Evolutionary conservation across 2,888 invertebrate species (phyloP), one percentile per base, ranked within the genome.

Genomic region (Zhengitettix transpicula): DNA sequence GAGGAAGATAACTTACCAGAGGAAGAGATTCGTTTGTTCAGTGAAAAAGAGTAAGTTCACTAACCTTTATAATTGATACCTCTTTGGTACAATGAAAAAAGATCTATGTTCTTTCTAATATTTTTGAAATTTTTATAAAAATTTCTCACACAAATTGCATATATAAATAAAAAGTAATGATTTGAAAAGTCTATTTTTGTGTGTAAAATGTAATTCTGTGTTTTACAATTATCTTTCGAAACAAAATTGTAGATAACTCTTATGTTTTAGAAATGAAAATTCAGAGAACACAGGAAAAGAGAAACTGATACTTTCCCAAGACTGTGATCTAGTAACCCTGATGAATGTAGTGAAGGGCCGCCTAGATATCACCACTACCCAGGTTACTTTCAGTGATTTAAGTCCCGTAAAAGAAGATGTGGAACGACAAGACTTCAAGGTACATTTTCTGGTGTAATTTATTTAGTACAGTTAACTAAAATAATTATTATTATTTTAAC

Each of bases 291-390:
- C 72, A 28, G 77, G 77, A 0, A 73, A 77, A 63, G 81, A 81
- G 67, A 81, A 81, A 67, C 71, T 79, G 58, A 73, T 81, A 16
- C 73, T 81, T 59, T 75, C 78, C 10, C 81, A 81, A 67, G 80
- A 81, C 55, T 82, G 82, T 68, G 80, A 82, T 65, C 71, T 82
- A 14, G 77, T 82, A 42, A 81, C 81, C 0, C 68, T 82, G 54
- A 79, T 79, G 75, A 78, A 78, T 55, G 77, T 78, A 62, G 75
- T 81, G 40, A 78, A 78, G 69, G 82, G 82, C 44, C 75, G 78
- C 54, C 74, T 82, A 42, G 82, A 83, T 70, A 75, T 82, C 62
- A 81, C 81, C 60, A 80, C 78, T 58, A 77, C 75, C 16, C 72
- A 78, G 62, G 75, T 82, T 58, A 80, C 78, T 62, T 82, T 82